These are phyloP conservation scores for Danio jaintianensis DNA, from an alignment of 2,797 vertebrate species.

Conservation along the genomic window DNA sequence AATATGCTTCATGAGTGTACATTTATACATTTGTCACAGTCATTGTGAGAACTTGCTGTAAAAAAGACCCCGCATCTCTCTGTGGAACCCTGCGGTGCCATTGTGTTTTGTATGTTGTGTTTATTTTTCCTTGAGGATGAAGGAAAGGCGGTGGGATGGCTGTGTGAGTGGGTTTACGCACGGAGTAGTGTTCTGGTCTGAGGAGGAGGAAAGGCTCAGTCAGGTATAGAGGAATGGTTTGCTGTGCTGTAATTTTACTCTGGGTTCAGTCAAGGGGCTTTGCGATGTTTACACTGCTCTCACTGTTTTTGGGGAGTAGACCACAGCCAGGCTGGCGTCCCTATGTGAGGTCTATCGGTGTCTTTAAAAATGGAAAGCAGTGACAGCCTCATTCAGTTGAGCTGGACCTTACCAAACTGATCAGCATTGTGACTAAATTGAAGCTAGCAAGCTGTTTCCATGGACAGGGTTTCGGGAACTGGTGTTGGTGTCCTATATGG, in stretches of 20 bases:
- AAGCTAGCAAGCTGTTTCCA: constrained; percentile 18
- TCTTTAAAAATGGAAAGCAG: constrained; percentile 30
- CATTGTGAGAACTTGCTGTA: constrained; percentile 4
- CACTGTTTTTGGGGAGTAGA: constrained; percentile 61
- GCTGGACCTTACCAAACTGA: constrained; percentile 36
- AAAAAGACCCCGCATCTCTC: constrained; percentile 30
- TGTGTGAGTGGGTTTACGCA: not conserved
- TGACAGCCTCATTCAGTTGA: constrained; percentile 19
- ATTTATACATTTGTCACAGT: constrained; percentile 14
- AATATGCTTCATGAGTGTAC: constrained; percentile 55
- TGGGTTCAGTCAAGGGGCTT: constrained; percentile 5
- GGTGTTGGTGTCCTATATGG: not conserved
- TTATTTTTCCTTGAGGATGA: constrained; percentile 41
- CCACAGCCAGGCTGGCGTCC: constrained; percentile 61
- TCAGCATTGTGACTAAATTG: constrained; percentile 17
- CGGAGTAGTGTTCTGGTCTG: not conserved
- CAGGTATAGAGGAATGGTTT: constrained; percentile 57
- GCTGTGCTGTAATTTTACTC: constrained; percentile 54
- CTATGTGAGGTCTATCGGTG: constrained; percentile 62
- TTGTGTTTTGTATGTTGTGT: constrained; percentile 43
- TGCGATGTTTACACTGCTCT: constrained; percentile 37
- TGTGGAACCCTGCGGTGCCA: constrained; percentile 55
- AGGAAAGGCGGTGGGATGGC: constrained; percentile 12
- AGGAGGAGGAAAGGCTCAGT: constrained; percentile 57
- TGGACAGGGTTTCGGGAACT: constrained; percentile 13